phyloP scores from a whole-genome alignment of 2,888 invertebrate genomes.

The Drosophila antonietae region DNA sequence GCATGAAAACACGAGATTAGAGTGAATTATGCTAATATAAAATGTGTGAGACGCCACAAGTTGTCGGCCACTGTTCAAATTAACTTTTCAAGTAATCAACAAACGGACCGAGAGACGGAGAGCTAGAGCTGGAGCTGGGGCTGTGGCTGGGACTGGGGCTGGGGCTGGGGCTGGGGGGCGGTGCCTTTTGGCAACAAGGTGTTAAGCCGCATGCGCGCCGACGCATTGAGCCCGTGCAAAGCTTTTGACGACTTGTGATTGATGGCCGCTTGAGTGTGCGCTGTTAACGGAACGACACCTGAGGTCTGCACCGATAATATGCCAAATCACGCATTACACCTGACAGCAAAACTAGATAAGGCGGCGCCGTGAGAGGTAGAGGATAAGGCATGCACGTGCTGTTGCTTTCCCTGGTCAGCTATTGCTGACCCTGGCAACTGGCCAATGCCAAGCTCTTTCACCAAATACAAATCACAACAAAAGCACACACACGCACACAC shows the following conservation, averaged over 20 bases:
- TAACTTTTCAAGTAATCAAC: slow-evolving; percentile 13
- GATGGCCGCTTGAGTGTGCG: slow-evolving; percentile 16
- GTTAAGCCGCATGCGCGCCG: slow-evolving; percentile 39
- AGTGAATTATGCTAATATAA: slow-evolving; percentile 46
- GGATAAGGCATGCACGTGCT: slow-evolving; percentile 19
- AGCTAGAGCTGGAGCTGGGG: not conserved
- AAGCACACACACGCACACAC: not conserved
- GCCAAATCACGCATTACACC: not conserved
- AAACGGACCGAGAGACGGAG: not conserved
- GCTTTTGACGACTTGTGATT: slow-evolving; percentile 34
- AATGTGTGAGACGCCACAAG: slow-evolving; percentile 1
- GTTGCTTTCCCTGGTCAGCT: not conserved
- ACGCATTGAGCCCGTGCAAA: slow-evolving; percentile 24
- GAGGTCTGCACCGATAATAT: slow-evolving; percentile 31
- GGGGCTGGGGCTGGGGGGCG: not conserved
- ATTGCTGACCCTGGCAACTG: not conserved
- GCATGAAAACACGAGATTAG: slow-evolving; percentile 22
- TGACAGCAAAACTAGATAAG: not conserved
- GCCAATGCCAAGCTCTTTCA: slow-evolving; percentile 23
- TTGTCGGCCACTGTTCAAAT: slow-evolving; percentile 34
- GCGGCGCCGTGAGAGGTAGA: too few relatives aligned
- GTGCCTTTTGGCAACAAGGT: slow-evolving; percentile 16
- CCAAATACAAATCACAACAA: slow-evolving; percentile 29
- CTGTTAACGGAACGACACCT: slow-evolving; percentile 18
- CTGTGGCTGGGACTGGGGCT: not conserved